phyloP scores from a whole-genome alignment of 2,888 invertebrate genomes.

The Microplitis manilae region DNA sequence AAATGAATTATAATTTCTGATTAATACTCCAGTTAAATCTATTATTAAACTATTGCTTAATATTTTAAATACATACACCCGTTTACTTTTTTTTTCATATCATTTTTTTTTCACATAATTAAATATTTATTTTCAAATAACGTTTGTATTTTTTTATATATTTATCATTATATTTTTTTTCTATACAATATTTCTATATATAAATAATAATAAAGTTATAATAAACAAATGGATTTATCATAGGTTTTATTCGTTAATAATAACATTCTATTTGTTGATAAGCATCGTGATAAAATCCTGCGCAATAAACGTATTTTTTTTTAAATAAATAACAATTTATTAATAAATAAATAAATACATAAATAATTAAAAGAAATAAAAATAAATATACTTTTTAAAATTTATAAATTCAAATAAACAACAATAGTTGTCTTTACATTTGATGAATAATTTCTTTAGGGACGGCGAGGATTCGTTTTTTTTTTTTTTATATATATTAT shows the following conservation, averaged over 20 bases:
- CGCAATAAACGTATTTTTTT: not conserved
- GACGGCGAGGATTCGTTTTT: slow-evolving; percentile 46
- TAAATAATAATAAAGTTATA: not conserved
- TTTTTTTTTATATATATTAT: slow-evolving; percentile 36
- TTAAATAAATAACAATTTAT: not conserved
- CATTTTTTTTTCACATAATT: slow-evolving; percentile 17
- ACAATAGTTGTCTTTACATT: slow-evolving; percentile 28
- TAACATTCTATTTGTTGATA: not conserved
- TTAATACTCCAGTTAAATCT: not conserved
- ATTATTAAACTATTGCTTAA: not conserved
- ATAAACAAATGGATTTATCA: no score
- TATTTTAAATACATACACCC: not conserved
- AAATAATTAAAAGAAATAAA: not conserved
- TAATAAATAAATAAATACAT: not conserved
- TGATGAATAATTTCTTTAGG: slow-evolving; percentile 21
- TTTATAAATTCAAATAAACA: slow-evolving; percentile 27
- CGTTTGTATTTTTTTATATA: no score
- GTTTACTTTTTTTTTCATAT: not conserved
- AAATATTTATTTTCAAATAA: no score
- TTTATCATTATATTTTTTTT: slow-evolving; percentile 13
- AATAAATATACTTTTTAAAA: slow-evolving; percentile 4
- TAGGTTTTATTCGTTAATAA: no score
- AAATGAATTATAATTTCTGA: not conserved
- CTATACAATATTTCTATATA: slow-evolving; percentile 11
- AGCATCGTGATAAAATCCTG: slow-evolving; percentile 3